Evolutionary conservation across 1,140 invertebrate genomes (phyloP), one percentile per base, ranked within the genome.

Genomic region (Bicyclus anynana): DNA sequence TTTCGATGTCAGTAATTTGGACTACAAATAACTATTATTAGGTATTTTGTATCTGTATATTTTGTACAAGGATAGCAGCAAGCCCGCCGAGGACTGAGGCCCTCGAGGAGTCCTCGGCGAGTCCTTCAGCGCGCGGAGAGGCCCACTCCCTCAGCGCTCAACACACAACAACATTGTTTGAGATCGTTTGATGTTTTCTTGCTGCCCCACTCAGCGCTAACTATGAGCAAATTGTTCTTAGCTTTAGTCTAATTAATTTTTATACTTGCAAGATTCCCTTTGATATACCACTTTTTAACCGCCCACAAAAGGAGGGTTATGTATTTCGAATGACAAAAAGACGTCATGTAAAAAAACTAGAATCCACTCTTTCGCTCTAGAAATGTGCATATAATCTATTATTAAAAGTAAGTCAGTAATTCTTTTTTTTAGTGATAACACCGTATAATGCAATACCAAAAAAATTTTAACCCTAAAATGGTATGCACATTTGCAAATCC

Each of bases 401-500:
- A n/a, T n/a, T n/a, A n/a, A n/a, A n/a, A n/a, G n/a, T n/a, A n/a
- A n/a, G n/a, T n/a, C n/a, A n/a, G n/a, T n/a, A n/a, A n/a, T n/a
- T n/a, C n/a, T n/a, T n/a, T n/a, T n/a, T n/a, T n/a, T n/a, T n/a
- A n/a, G n/a, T n/a, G n/a, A n/a, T n/a, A n/a, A n/a, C n/a, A n/a
- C n/a, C n/a, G n/a, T n/a, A n/a, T n/a, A n/a, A n/a, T n/a, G n/a
- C n/a, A n/a, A n/a, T n/a, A n/a, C n/a, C 26, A 27, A 7, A 27
- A 27, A 27, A 10, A 12, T 12, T 12, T 12, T 33, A 33, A 33
- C 29, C 29, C 29, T 4, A 33, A 33, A 12, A 7, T 33, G 29
- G 29, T 6, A 33, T 33, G 29, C 54, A 49, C 54, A 56, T 53
- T 54, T 49, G 42, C 44, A 49, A 47, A 48, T 55, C 29, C 47